phyloP scores from a whole-genome alignment of 2,113 vertebrate genomes.

The Junco hyemalis region DNA sequence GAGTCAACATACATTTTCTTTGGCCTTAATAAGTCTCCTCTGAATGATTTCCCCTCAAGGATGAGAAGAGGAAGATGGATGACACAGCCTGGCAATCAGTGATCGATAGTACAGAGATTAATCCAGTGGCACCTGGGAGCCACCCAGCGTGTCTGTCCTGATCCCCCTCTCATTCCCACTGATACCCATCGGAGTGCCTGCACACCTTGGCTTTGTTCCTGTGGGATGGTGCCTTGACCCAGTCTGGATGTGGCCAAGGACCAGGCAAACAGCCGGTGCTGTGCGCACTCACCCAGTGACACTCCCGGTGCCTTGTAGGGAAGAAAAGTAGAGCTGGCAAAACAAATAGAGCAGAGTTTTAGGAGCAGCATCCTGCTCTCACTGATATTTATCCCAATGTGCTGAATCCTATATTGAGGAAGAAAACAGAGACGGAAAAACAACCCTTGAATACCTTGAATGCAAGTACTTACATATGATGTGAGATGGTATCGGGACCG shows the following conservation, averaged over 20 bases:
- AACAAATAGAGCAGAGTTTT: neutral
- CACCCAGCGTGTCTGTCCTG: rapidly evolving
- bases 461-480: neutral
- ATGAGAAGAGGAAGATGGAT: neutral
- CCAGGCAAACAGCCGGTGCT: rapidly evolving
- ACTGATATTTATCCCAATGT: neutral
- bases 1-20: constrained; percentile 9
- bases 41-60: constrained; percentile 40
- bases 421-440: neutral
- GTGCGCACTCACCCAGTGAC: rapidly evolving
- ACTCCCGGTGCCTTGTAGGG: rapidly evolving
- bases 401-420: neutral
- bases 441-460: neutral
- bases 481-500: neutral
- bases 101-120: neutral
- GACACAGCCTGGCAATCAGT: neutral
- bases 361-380: neutral
- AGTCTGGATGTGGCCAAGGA: neutral
- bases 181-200: neutral
- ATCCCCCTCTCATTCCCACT: neutral
- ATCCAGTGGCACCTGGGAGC: neutral
- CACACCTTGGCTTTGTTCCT: neutral
- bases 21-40: constrained; percentile 2
- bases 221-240: neutral
- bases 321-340: neutral